phyloP scores from a whole-genome alignment of 92 coral and sea anemone genomes.

The Zoanthus gigantus region DNA sequence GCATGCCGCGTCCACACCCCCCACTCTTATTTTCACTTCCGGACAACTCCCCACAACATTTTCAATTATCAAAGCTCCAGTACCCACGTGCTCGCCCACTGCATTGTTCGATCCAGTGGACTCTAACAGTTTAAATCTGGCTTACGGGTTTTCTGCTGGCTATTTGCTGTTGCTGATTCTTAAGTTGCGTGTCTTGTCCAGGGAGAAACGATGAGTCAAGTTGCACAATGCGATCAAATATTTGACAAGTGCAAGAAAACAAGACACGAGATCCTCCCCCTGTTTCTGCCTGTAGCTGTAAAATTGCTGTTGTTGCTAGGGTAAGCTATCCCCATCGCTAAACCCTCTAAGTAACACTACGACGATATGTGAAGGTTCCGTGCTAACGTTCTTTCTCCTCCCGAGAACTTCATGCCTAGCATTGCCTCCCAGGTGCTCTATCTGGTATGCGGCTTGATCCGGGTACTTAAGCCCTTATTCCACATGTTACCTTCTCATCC shows the following conservation, averaged over 20 bases:
- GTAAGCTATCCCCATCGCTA: constrained; percentile 70
- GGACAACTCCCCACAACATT: constrained; percentile 65
- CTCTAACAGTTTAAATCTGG: constrained; percentile 63
- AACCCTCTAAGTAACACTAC: constrained; percentile 61
- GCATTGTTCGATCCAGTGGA: constrained; percentile 71
- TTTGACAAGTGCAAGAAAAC: constrained; percentile 52
- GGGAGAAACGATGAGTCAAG: constrained; percentile 29
- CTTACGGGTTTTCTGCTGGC: constrained; percentile 35
- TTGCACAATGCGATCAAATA: constrained; percentile 60
- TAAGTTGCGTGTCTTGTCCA: constrained; percentile 44
- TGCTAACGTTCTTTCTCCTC: constrained; percentile 51
- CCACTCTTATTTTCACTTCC: constrained; percentile 59
- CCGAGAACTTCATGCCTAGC: constrained; percentile 58
- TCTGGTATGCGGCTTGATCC: constrained; percentile 44
- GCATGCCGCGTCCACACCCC: constrained; percentile 62
- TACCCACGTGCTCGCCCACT: constrained; percentile 67
- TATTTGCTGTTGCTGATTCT: constrained; percentile 39
- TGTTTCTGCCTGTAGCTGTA: constrained; percentile 58
- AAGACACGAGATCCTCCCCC: constrained; percentile 65
- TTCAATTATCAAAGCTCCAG: constrained; percentile 57
- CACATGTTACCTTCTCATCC: constrained; percentile 55
- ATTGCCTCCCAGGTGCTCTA: constrained; percentile 52
- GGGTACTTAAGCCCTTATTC: not conserved
- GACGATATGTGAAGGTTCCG: constrained; percentile 58
- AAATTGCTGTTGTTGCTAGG: constrained; percentile 64